Evolutionary conservation across 1,140 invertebrate genomes (phyloP).

Genomic region (Drosophila subpulchrella): DNA sequence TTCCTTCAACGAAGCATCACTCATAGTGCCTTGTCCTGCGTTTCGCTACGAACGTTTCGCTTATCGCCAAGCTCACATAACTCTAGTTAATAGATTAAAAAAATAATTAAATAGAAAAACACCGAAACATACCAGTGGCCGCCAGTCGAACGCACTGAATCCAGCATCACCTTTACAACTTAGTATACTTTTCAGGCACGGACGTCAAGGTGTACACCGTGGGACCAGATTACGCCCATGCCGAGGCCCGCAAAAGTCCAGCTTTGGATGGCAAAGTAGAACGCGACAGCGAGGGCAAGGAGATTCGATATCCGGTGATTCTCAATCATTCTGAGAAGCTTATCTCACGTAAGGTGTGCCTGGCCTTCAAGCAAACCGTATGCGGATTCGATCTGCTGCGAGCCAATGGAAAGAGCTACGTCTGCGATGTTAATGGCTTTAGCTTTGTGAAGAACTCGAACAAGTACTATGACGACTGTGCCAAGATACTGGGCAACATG

Average conservation of each 20-base stretch:
- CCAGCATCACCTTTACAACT: slow-evolving; percentile 85
- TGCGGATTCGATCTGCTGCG: slow-evolving; percentile 99
- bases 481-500: slow-evolving; percentile 97
- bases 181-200: slow-evolving; percentile 85
- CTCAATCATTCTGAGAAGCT: slow-evolving; percentile 98
- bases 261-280: slow-evolving; percentile 99
- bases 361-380: slow-evolving; percentile 99
- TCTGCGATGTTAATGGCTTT: slow-evolving; percentile 99
- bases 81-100: slow-evolving; percentile 8
- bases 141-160: slow-evolving; percentile 83
- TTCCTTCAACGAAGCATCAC: slow-evolving; percentile 25
- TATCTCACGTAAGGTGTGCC: slow-evolving; percentile 99
- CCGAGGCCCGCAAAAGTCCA: slow-evolving; percentile 99
- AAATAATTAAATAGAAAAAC: neutral
- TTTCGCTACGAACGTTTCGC: slow-evolving; percentile 52
- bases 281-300: slow-evolving; percentile 98
- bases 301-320: slow-evolving; percentile 99
- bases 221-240: slow-evolving; percentile 99
- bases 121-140: slow-evolving; percentile 53
- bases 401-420: slow-evolving; percentile 99
- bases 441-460: slow-evolving; percentile 99
- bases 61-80: slow-evolving; percentile 39
- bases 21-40: slow-evolving; percentile 61
- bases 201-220: slow-evolving; percentile 88
- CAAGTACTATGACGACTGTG: slow-evolving; percentile 99